Percentiles rank a stretch among this genome's conserved stretches.
Evolutionary conservation across 2,888 invertebrate species (phyloP).

Genomic region (Ypsolopha sequella): DNA sequence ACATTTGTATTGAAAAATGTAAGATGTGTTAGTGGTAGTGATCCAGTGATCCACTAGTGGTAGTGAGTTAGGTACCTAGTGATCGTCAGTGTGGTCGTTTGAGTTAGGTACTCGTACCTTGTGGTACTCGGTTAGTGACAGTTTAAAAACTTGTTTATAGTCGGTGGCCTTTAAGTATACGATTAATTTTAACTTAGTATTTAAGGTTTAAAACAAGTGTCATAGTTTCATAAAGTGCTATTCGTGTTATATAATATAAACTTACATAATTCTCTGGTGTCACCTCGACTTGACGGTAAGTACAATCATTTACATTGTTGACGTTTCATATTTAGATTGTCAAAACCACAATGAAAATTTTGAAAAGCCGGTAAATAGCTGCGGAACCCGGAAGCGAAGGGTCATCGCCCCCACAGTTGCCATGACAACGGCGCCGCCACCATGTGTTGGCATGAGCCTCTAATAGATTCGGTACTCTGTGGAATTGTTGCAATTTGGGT

Average conservation of each 20-base stretch:
- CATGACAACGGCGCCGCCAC: slow-evolving; percentile 42
- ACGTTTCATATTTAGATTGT: no score
- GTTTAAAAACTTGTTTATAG: neutral
- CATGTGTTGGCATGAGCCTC: slow-evolving; percentile 30
- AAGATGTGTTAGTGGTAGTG: neutral
- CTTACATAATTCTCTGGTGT: no score
- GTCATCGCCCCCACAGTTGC: slow-evolving; percentile 50
- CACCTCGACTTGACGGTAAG: no score
- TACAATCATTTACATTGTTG: no score
- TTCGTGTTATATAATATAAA: no score
- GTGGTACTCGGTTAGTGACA: no score
- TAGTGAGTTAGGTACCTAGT: neutral
- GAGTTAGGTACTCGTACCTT: no score
- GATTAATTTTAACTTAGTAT: slow-evolving; percentile 10
- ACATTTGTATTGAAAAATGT: neutral
- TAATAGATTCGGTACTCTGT: slow-evolving; percentile 1
- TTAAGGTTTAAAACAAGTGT: no score
- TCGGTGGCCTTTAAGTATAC: slow-evolving; percentile 20
- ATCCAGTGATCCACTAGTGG: neutral
- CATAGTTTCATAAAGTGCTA: no score
- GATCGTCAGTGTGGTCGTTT: no score
- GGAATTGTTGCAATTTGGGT: slow-evolving; percentile 1
- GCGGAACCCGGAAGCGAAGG: slow-evolving; percentile 29
- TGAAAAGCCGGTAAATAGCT: neutral
- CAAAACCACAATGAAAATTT: neutral